phyloP scores from a whole-genome alignment of 2,113 vertebrate species.

The Nanger granti region DNA sequence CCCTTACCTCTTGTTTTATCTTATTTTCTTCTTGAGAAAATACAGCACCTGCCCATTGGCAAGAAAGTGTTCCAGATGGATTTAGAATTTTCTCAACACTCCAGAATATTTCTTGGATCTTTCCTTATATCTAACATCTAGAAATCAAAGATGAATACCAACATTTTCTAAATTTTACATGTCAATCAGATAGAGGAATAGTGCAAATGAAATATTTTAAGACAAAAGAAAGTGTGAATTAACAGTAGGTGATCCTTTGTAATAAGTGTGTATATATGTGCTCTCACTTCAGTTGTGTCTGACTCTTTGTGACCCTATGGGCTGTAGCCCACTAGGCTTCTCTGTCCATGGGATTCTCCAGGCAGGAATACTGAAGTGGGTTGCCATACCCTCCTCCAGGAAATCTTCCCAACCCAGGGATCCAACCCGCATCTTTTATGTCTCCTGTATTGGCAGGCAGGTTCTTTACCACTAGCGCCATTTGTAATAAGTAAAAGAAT shows the following conservation, averaged over 20 bases:
- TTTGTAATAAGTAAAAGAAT: background rate
- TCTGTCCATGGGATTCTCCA: background rate
- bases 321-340: background rate
- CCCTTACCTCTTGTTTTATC: background rate
- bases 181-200: background rate
- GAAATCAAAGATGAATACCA: background rate
- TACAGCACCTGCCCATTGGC: background rate
- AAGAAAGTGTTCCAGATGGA: background rate
- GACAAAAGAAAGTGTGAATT: background rate
- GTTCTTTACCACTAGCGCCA: background rate
- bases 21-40: conserved; percentile 27
- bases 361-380: background rate
- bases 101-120: background rate
- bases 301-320: background rate
- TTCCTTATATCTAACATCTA: background rate
- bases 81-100: background rate
- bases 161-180: background rate
- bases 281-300: background rate
- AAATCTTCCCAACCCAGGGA: background rate
- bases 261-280: background rate
- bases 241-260: background rate
- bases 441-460: background rate
- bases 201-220: conserved; percentile 17
- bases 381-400: background rate
- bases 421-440: background rate